Percentiles rank a stretch among this genome's conserved stretches.
These are phyloP conservation scores for Catostomus latipinnis DNA, from an alignment of 2,797 vertebrate genomes.

Conservation along the genomic window DNA sequence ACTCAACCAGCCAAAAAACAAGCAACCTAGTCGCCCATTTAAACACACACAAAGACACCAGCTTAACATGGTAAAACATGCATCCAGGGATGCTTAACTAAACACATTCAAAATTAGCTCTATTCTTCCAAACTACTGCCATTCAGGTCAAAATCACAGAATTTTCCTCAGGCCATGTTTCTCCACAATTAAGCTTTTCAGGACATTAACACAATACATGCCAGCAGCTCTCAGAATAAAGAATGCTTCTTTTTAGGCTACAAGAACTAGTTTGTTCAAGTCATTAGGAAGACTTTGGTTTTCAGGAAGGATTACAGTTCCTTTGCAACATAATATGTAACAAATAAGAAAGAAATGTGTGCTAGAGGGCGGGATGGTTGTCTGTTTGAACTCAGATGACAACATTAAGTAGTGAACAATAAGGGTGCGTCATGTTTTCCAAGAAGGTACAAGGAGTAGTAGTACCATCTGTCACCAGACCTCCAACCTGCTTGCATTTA, in stretches of 20 bases:
- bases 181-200: neutral
- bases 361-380: constrained; percentile 19
- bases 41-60: constrained; percentile 40
- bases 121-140: constrained; percentile 25
- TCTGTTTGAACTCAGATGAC: neutral
- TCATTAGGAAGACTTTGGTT: constrained; percentile 8
- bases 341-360: neutral
- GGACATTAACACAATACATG: constrained; percentile 14
- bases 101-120: constrained; percentile 42
- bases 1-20: constrained; percentile 51
- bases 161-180: constrained; percentile 7
- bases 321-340: constrained; percentile 20
- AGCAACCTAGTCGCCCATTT: constrained; percentile 11
- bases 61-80: constrained; percentile 16
- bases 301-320: constrained; percentile 32
- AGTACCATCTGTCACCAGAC: constrained; percentile 1
- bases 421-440: constrained; percentile 2
- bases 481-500: no score
- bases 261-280: neutral
- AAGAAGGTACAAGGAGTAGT: neutral
- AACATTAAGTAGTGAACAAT: constrained; percentile 25
- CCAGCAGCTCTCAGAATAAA: neutral
- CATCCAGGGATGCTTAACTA: constrained; percentile 22
- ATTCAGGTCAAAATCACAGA: constrained; percentile 39
- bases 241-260: constrained; percentile 2